Base-by-base conservation (phyloP, 2,797 vertebrate genomes). In the Orestias chungarensis region DNA sequence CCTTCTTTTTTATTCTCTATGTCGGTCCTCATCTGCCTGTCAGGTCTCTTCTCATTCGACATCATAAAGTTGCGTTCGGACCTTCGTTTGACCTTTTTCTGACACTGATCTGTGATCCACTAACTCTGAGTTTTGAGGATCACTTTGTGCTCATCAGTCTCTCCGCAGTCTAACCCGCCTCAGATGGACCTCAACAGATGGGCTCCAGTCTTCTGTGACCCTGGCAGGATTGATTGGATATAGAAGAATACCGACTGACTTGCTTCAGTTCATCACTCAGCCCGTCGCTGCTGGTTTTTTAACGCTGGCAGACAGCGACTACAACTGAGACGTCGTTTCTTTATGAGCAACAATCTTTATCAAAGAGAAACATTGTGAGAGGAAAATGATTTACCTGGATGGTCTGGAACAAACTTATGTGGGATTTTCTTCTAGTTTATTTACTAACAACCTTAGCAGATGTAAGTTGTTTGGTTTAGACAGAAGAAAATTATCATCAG, bases 61-160 rank as follows among this genome's bases (percentile, higher is more conserved):
- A 69, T 66, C 54, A 54, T 55, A 49, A 44, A 35, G 43, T 12
- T 44, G 55, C 15, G n/a, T n/a, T 61, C 46, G 78, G 78, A 31
- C 83, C 82, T 82, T 59, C 43, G 57, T 70, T 80, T 81, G 78
- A 84, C 83, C 81, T 83, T 62, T 64, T 8, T 70, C 61, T 52
- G 49, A 52, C 27, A 57, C 64, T 66, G 74, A 40, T 64, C 46
- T 20, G n/a, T 68, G 3, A 44, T 44, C 44, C 46, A 66, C 52
- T 62, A 65, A 71, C 9, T 18, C 55, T 73, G 57, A 10, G 40
- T 38, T 72, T 38, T 52, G 3, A 33, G 31, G 4, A 46, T 3
- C 5, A 2, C 20, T 6, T 20, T 18, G n/a, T 5, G 1, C 44
- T 46, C 1, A 18, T 46, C 15, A 2, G 20, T 9, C 47, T 49